These are phyloP conservation scores for Formica selysi DNA, from an alignment of 1,140 invertebrate genomes.

Conservation along the genomic window DNA sequence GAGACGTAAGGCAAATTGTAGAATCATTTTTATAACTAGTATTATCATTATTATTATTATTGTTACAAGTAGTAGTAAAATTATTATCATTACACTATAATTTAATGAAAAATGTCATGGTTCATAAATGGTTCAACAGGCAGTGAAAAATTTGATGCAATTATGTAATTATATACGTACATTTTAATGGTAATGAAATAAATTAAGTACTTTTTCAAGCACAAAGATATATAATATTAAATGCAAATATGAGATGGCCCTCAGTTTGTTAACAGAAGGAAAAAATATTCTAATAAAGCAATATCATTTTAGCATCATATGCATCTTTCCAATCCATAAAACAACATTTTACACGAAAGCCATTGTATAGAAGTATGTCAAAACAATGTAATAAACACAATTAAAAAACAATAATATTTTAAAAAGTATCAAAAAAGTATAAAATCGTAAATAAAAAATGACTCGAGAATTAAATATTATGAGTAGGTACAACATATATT, in stretches of 20 bases:
- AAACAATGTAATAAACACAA: slow-evolving; percentile 71
- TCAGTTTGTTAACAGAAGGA: slow-evolving; percentile 67
- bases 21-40: slow-evolving; percentile 44
- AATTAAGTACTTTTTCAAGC: slow-evolving; percentile 67
- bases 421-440: slow-evolving; percentile 73
- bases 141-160: slow-evolving; percentile 50
- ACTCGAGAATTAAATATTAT: slow-evolving; percentile 56
- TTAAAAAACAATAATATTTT: slow-evolving; percentile 75
- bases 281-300: slow-evolving; percentile 49
- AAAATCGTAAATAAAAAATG: slow-evolving; percentile 70
- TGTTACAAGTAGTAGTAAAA: slow-evolving; percentile 30
- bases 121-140: slow-evolving; percentile 40
- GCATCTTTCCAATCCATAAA: slow-evolving; percentile 61
- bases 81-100: slow-evolving; percentile 45
- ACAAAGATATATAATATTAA: slow-evolving; percentile 53
- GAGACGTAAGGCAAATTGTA: slow-evolving; percentile 45
- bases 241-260: slow-evolving; percentile 59
- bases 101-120: slow-evolving; percentile 42
- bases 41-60: slow-evolving; percentile 32
- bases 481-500: slow-evolving; percentile 38
- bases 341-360: slow-evolving; percentile 72
- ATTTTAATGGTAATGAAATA: slow-evolving; percentile 32
- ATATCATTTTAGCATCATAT: slow-evolving; percentile 32
- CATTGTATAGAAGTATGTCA: slow-evolving; percentile 60
- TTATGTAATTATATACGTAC: slow-evolving; percentile 1